Evolutionary conservation across 2,113 vertebrate species (phyloP), one percentile per base, ranked within the genome.

Genomic region (Phaethornis superciliosus): DNA sequence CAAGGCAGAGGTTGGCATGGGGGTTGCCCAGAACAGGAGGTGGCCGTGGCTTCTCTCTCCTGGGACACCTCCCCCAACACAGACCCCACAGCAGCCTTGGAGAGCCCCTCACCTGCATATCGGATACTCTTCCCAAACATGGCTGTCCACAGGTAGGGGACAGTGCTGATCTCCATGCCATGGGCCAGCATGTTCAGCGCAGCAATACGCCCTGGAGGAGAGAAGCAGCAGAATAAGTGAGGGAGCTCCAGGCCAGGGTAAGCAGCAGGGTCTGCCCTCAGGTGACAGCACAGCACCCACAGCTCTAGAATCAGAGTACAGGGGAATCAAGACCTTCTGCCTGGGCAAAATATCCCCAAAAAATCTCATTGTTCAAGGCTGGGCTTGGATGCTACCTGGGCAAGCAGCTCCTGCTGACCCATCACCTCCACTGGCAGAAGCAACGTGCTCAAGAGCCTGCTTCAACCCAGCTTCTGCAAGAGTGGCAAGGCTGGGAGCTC

Each of bases 51-150:
- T 77, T 22, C 75, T 69, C 67, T 22, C 7, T 20, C 37, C 47
- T 63, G 65, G 51, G 33, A 51, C 37, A 70, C 15, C 15, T 81
- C 18, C 47, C 51, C 5, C 59, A 89, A 55, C 47, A 80, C 49
- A 59, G 74, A n/a, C 7, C 8, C 30, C 12, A 18, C 15, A 47
- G 64, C 42, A 59, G 59, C 23, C 56, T 5, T 32, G 51, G 22
- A 60, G 49, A 75, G 33, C 21, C 30, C 55, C 89, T 96, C 97
- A 99, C 99, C 99, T 3, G 98, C 98, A 3, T 99, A 99, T 78
- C 99, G 98, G 88, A 99, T 98, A 88, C 99, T 99, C 96, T 98
- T 99, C 88, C 99, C 99, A 15, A 99, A 99, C 99, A 99, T 99
- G 6, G 99, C 98, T 1, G 99, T 99, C 99, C 99, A 99, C 89